A percentile compares a stretch with the other conserved stretches of the same genome.
These are phyloP conservation scores for Pediacus dermestoides DNA, from an alignment of 2,888 invertebrate species.

Conservation along the genomic window DNA sequence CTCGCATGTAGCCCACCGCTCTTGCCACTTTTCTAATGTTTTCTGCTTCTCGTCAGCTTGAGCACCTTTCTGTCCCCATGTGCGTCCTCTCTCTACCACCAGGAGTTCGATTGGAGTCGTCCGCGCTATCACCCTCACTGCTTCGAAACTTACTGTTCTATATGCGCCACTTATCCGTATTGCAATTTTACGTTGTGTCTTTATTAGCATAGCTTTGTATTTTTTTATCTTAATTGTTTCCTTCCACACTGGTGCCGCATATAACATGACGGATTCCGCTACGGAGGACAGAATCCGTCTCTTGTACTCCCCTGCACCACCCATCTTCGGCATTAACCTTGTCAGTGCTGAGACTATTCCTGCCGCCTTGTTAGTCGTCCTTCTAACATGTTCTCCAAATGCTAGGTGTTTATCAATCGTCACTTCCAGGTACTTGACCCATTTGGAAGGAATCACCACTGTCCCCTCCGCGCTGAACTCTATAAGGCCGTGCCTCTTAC, in stretches of 20 bases:
- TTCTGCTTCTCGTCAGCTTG: constrained; percentile 6
- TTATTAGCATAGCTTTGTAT: not conserved
- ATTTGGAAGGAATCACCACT: no score
- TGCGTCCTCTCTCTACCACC: constrained; percentile 7
- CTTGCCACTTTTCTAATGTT: constrained; percentile 10
- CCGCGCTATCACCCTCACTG: constrained; percentile 11
- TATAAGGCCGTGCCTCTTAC: no score
- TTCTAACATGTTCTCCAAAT: no score
- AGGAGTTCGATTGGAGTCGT: constrained; percentile 11
- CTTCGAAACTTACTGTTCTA: constrained; percentile 11
- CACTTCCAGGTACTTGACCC: no score
- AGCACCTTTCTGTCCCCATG: not conserved
- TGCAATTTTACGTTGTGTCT: constrained; percentile 5
- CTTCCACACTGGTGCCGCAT: no score
- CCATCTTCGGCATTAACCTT: no score
- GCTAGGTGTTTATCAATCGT: no score
- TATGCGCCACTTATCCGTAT: constrained; percentile 7
- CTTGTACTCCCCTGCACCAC: no score
- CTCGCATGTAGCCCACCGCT: constrained; percentile 7
- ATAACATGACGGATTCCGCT: not conserved
- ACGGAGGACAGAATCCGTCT: no score
- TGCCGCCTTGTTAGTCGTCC: no score
- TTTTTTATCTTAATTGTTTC: not conserved
- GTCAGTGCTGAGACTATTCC: no score
- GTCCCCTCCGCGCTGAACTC: no score